Percentiles rank a stretch among this genome's conserved stretches.
phyloP scores from a whole-genome alignment of 53 echinoderm and acorn worm genomes.

The Echinometra lucunter region DNA sequence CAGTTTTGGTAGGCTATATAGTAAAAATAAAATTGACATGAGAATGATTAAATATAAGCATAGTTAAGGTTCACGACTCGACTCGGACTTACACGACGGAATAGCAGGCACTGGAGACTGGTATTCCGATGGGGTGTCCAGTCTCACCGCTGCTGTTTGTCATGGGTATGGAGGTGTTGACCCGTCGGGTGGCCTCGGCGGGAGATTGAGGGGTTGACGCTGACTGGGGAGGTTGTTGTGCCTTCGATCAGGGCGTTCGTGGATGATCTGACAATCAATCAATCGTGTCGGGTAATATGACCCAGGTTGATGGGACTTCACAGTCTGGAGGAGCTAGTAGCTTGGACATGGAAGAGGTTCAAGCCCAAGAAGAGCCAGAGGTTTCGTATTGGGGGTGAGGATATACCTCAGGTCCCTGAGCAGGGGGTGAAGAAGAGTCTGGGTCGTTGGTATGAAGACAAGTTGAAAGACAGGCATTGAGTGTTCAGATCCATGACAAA shows the following conservation, averaged over 20 bases:
- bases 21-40: too few relatives aligned
- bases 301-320: conserved; percentile 52
- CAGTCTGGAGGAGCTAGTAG: conserved; percentile 66
- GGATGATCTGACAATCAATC: conserved; percentile 65
- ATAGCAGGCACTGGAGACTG: conserved; percentile 67
- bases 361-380: conserved; percentile 70
- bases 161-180: conserved; percentile 70
- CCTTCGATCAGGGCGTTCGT: conserved; percentile 67
- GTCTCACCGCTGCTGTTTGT: conserved; percentile 73
- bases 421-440: conserved; percentile 64
- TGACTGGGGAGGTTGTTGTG: conserved; percentile 52
- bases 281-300: conserved; percentile 52
- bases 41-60: too few relatives aligned
- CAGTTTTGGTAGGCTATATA: too few relatives aligned
- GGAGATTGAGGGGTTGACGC: conserved; percentile 56
- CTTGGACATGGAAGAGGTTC: conserved; percentile 72
- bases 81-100: too few relatives aligned
- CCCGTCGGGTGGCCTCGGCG: conserved; percentile 52
- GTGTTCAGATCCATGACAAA: conserved; percentile 50
- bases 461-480: conserved; percentile 64
- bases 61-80: too few relatives aligned
- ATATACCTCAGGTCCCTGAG: conserved; percentile 66
- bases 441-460: conserved; percentile 62
- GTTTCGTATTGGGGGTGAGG: conserved; percentile 61
- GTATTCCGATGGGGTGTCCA: conserved; percentile 72